These are phyloP conservation scores for Trachymyrmex septentrionalis DNA, from an alignment of 1,140 invertebrate species.

Conservation along the genomic window DNA sequence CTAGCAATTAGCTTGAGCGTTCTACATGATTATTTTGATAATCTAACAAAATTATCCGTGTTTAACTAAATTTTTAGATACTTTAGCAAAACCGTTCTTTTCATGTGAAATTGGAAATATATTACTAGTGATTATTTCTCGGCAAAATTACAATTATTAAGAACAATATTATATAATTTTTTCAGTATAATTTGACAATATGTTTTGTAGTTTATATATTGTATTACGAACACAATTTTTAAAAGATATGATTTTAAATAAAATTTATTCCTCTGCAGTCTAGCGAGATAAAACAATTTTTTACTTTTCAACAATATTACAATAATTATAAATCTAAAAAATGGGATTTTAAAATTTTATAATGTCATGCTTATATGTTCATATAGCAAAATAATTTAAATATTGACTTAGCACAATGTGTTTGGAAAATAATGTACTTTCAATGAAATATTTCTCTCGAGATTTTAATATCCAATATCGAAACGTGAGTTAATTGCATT, in stretches of 20 bases:
- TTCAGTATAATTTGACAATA: conserved; percentile 7
- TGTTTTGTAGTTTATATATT: not conserved
- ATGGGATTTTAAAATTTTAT: not conserved
- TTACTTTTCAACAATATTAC: not conserved
- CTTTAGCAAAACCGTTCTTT: too few relatives aligned
- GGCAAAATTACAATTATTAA: not conserved
- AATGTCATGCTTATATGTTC: too few relatives aligned
- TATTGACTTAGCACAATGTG: not conserved
- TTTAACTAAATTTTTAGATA: too few relatives aligned
- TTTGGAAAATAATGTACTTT: not conserved
- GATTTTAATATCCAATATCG: conserved; percentile 2
- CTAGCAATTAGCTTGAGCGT: too few relatives aligned
- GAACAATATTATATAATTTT: not conserved
- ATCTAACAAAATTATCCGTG: too few relatives aligned
- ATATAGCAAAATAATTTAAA: not conserved
- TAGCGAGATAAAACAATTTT: not conserved
- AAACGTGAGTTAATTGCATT: not conserved
- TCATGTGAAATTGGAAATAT: not conserved
- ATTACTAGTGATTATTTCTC: not conserved
- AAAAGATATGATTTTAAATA: not conserved
- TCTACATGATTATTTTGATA: too few relatives aligned
- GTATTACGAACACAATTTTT: not conserved
- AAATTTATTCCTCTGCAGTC: not conserved
- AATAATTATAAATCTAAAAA: not conserved
- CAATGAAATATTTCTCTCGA: not conserved